Evolutionary conservation across 2,113 vertebrate genomes (phyloP).

Genomic region (Heterochromis multidens): DNA sequence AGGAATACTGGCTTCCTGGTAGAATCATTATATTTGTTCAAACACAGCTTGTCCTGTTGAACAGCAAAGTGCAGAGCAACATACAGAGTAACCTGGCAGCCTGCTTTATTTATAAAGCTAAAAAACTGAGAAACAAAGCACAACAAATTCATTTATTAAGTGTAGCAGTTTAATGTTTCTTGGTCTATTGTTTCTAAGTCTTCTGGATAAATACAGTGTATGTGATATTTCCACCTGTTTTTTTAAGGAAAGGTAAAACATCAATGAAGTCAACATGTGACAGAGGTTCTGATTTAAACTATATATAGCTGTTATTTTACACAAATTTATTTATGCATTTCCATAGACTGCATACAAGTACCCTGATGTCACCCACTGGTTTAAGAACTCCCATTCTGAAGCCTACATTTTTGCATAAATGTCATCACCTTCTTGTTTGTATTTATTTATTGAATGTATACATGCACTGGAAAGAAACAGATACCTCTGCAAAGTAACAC

Average conservation of each 20-base stretch:
- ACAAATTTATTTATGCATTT: not conserved
- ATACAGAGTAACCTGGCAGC: not conserved
- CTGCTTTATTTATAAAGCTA: no score
- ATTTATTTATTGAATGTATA: no score
- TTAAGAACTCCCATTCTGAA: not conserved
- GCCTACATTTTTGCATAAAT: not conserved
- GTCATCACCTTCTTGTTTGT: accelerated
- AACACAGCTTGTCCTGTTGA: not conserved
- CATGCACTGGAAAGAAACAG: no score
- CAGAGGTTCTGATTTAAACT: not conserved
- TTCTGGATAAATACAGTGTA: not conserved
- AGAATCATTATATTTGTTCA: slow-evolving; percentile 17
- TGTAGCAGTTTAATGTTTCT: not conserved
- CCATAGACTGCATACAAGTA: not conserved
- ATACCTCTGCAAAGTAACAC: no score
- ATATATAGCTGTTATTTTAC: not conserved
- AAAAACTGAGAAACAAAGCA: not conserved
- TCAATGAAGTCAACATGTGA: not conserved
- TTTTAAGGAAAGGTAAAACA: not conserved
- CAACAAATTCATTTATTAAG: not conserved
- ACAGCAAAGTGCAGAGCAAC: not conserved
- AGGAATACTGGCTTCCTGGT: slow-evolving; percentile 9
- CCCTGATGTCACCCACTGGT: not conserved
- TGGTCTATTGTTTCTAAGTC: not conserved
- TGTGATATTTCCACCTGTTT: not conserved